Evolutionary conservation across 35 echinoderm and acorn worm species (phyloP).

Genomic region (Apostichopus parvimensis): DNA sequence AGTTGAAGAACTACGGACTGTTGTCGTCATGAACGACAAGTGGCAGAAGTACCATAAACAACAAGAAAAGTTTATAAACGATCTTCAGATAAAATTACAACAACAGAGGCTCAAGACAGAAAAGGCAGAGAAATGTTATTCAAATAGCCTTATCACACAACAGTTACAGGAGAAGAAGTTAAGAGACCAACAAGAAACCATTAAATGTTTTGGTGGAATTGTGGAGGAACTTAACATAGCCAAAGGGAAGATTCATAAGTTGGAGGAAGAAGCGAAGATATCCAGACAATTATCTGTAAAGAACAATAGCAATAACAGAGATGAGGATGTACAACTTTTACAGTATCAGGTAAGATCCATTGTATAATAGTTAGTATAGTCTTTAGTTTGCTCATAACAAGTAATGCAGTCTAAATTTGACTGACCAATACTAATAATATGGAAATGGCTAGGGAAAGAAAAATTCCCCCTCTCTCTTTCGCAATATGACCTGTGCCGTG

Average conservation of each 20-base stretch:
- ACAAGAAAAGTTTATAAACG: background rate
- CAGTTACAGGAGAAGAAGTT: slow-evolving; percentile 14
- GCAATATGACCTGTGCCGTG: no score
- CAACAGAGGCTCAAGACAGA: background rate
- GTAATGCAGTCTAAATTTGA: no score
- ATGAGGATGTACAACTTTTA: slow-evolving; percentile 6
- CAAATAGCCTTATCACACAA: background rate
- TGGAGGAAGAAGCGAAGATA: background rate
- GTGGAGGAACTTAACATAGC: slow-evolving; percentile 6
- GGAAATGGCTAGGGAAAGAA: no score
- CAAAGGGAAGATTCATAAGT: background rate
- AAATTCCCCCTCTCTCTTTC: no score
- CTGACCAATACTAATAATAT: no score
- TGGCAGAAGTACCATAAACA: slow-evolving; percentile 43
- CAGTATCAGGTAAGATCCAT: slow-evolving; percentile 31
- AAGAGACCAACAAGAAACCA: background rate
- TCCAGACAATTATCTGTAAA: background rate
- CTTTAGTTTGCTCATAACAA: no score
- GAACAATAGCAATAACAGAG: background rate
- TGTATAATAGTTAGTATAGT: no score
- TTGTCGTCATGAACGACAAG: slow-evolving; percentile 46
- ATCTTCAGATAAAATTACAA: background rate
- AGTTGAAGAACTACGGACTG: slow-evolving; percentile 29
- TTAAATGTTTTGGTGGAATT: slow-evolving; percentile 1
- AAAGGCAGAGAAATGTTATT: slow-evolving; percentile 28